Conservation (phyloP, 1,140 invertebrate genomes). For the Ganaspis sp. region DNA sequence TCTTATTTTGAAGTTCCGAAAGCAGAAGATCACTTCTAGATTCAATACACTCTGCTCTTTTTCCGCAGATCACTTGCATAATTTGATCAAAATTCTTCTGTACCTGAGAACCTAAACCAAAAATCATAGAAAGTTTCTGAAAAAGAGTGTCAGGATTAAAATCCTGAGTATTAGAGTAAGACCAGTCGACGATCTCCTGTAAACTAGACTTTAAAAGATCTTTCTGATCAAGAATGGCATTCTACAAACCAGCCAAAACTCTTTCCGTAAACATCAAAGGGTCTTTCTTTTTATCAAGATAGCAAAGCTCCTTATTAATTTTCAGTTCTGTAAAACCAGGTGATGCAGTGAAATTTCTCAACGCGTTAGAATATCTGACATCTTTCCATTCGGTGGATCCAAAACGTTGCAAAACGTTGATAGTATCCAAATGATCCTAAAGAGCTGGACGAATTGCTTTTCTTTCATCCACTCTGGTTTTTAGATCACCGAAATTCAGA, state of each 20-base stretch:
- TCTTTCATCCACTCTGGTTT: too few species aligned
- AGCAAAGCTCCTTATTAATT: neutral
- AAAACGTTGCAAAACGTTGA: neutral
- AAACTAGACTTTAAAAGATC: slow-evolving; percentile 33
- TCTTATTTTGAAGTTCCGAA: slow-evolving; percentile 44
- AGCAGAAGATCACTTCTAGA: slow-evolving; percentile 52
- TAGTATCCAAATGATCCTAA: too few species aligned
- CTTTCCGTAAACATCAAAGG: slow-evolving; percentile 4
- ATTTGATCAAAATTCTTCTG: slow-evolving; percentile 45
- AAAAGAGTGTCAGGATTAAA: slow-evolving; percentile 32
- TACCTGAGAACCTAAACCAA: slow-evolving; percentile 38
- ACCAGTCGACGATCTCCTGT: slow-evolving; percentile 43
- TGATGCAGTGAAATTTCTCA: neutral
- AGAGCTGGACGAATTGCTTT: too few species aligned
- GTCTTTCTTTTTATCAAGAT: neutral
- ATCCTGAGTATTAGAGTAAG: slow-evolving; percentile 32
- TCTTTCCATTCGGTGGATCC: neutral
- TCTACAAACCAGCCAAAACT: slow-evolving; percentile 38
- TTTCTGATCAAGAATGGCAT: slow-evolving; percentile 42
- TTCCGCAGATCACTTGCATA: slow-evolving; percentile 61
- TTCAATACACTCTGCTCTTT: slow-evolving; percentile 60
- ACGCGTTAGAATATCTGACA: neutral
- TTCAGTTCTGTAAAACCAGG: neutral
- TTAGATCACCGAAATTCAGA: too few species aligned
- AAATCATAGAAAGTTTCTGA: slow-evolving; percentile 16